Base-by-base conservation (phyloP, 2,888 invertebrate genomes). In the Corythucha ciliata region DNA sequence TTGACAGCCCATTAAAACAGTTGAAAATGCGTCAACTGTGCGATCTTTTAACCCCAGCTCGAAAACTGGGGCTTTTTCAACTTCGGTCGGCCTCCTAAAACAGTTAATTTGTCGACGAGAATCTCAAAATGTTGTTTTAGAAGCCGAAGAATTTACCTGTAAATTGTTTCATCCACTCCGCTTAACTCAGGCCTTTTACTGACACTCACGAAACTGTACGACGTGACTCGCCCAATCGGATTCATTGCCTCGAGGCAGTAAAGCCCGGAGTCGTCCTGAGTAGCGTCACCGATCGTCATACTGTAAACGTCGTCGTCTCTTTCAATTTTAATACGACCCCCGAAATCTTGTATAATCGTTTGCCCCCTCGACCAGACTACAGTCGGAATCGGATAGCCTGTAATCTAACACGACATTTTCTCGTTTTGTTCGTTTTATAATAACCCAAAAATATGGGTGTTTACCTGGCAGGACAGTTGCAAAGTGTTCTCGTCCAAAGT, bases 1-100 rank as follows among this genome's bases (percentile, higher is more conserved):
- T 24, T 66, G 61, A 54, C 76, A 76, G 18, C 72, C 69, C 0
- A 76, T 62, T 0, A 66, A 68, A 0, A 73, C 70, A 47, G 69
- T 67, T 6, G 22, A 36, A 20, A 41, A 21, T 14, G 41, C 37
- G 16, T 51, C 45, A 4, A 45, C 45, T 32, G 41, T 51, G 12
- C 51, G 36, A 32, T 51, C 26, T 37, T 51, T 51, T n/a, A 51
- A 39, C 7, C 45, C 51, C 27, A 51, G 27, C 2, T 29, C 21
- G 39, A 51, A 45, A 20, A 26, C 45, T 4, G 51, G 51, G 2
- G 51, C 16, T 37, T 51, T 51, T 20, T 51, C 51, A 4, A 37
- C 45, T 44, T 51, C 51, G 8, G 45, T 36, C 2, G 45, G 51
- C 14, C 51, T 26, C 32, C 51, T 51, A 25, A 25, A 27, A 8